These are phyloP conservation scores for Drosophila sp. DNA, from an alignment of 1,140 invertebrate species.

Conservation along the genomic window DNA sequence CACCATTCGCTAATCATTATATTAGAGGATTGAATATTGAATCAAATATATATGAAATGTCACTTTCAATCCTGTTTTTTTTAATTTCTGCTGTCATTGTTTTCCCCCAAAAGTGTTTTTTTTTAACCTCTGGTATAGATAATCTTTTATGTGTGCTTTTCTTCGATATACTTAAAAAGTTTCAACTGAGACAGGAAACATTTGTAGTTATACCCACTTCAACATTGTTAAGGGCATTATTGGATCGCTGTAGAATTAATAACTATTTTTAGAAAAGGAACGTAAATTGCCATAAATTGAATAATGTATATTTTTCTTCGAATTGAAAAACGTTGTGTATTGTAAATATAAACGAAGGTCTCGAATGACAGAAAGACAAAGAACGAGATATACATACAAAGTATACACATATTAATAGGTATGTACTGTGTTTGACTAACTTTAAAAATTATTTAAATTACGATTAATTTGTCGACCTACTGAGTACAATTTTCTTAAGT, in stretches of 20 bases:
- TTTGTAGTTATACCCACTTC: background rate
- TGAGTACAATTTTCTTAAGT: constrained; percentile 17
- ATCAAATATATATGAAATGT: no score
- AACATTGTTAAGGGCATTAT: background rate
- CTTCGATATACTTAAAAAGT: background rate
- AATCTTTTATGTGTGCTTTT: no score
- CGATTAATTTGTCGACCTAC: constrained; percentile 5
- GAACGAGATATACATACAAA: constrained; percentile 1
- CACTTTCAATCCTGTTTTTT: no score
- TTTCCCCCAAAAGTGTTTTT: no score
- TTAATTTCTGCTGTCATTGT: no score
- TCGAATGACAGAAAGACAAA: constrained; percentile 24
- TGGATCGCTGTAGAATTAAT: background rate
- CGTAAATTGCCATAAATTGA: constrained; percentile 9
- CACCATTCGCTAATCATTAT: no score
- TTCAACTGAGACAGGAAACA: background rate
- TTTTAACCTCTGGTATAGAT: no score
- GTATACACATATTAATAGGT: constrained; percentile 4
- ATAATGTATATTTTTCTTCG: constrained; percentile 5
- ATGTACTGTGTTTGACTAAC: constrained; percentile 35
- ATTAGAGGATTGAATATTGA: no score
- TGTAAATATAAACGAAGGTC: constrained; percentile 5
- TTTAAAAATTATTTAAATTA: constrained; percentile 17
- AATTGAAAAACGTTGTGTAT: constrained; percentile 10
- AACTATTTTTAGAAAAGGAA: constrained; percentile 9